Percentiles rank a stretch among this genome's conserved stretches.
Evolutionary conservation across 2,888 invertebrate species (phyloP).

Genomic region (Melinaea menophilus): DNA sequence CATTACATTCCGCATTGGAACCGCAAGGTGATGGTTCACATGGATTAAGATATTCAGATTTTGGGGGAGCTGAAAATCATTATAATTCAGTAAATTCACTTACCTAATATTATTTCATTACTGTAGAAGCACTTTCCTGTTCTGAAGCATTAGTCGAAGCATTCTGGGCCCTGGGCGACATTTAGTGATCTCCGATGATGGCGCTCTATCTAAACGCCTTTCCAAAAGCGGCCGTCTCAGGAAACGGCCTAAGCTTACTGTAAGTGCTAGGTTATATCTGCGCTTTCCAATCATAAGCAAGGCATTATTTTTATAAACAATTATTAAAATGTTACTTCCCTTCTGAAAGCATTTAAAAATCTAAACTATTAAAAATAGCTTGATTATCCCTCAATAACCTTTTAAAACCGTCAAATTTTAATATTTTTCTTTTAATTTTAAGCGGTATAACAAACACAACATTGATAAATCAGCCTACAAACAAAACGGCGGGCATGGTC

Average conservation of each 20-base stretch:
- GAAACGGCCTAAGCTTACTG: slow-evolving; percentile 75
- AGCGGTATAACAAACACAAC: slow-evolving; percentile 58
- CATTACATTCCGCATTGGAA: slow-evolving; percentile 84
- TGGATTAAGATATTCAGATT: slow-evolving; percentile 72
- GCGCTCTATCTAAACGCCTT: slow-evolving; percentile 68
- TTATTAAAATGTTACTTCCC: slow-evolving; percentile 68
- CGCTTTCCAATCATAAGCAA: slow-evolving; percentile 75
- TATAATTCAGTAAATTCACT: slow-evolving; percentile 58
- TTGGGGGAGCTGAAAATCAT: slow-evolving; percentile 69
- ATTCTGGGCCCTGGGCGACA: slow-evolving; percentile 66
- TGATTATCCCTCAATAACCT: background rate
- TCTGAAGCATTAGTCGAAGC: slow-evolving; percentile 78
- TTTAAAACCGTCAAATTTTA: slow-evolving; percentile 47
- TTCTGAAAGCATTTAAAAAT: slow-evolving; percentile 64
- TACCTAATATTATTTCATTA: slow-evolving; percentile 61
- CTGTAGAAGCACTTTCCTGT: slow-evolving; percentile 73
- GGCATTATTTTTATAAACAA: slow-evolving; percentile 73
- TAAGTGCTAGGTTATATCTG: slow-evolving; percentile 78
- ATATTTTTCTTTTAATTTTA: slow-evolving; percentile 56
- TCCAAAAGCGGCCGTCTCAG: slow-evolving; percentile 70
- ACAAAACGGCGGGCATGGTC: slow-evolving; percentile 70
- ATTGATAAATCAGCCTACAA: slow-evolving; percentile 41
- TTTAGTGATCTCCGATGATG: slow-evolving; percentile 69
- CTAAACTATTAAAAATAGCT: slow-evolving; percentile 49
- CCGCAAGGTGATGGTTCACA: slow-evolving; percentile 83